Conservation (phyloP, 2,888 invertebrate species). For the Eudasyphora cyanicolor region DNA sequence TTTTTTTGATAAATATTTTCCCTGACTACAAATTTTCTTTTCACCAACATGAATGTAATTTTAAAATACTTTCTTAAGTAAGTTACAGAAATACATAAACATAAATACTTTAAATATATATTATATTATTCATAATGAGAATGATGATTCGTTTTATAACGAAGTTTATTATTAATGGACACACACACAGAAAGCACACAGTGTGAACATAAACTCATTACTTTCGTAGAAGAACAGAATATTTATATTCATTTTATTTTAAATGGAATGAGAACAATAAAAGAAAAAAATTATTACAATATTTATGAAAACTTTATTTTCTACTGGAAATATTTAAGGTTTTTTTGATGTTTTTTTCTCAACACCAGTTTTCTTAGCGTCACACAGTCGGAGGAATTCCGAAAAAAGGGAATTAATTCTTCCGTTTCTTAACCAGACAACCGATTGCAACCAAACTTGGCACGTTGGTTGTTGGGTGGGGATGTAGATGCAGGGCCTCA, state of each 20-base stretch:
- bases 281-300: neutral
- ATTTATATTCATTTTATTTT: slow-evolving; percentile 16
- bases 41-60: slow-evolving; percentile 3
- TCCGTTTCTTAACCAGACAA: too few species aligned
- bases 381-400: too few species aligned
- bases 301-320: neutral
- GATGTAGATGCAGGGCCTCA: too few species aligned
- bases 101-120: slow-evolving; percentile 6
- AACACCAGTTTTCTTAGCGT: too few species aligned
- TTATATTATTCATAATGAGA: neutral
- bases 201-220: neutral
- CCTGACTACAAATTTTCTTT: neutral
- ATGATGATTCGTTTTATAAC: neutral
- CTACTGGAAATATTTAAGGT: neutral
- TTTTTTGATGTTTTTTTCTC: too few species aligned
- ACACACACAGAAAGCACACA: too few species aligned
- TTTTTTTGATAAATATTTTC: slow-evolving; percentile 26
- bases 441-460: too few species aligned
- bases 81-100: neutral
- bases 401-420: too few species aligned
- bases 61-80: slow-evolving; percentile 5
- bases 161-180: neutral
- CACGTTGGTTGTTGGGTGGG: too few species aligned
- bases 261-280: slow-evolving; percentile 19
- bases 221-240: neutral